Conservation (phyloP, 2,113 vertebrate species). For the Macquaria ambigua region DNA sequence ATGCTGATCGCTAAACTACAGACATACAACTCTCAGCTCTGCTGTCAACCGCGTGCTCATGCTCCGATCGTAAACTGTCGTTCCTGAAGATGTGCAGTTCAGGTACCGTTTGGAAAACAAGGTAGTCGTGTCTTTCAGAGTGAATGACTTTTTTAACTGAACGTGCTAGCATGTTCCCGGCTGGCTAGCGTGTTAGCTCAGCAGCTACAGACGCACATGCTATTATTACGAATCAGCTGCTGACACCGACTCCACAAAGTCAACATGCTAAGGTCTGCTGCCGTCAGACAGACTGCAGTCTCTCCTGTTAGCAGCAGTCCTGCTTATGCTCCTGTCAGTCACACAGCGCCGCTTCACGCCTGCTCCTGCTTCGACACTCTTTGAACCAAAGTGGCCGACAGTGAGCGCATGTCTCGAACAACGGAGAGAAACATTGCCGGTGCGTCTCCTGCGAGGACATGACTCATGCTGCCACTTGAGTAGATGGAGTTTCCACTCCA, state of each 20-base stretch:
- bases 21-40: no score
- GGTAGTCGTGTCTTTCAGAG: no score
- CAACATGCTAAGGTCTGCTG: background rate
- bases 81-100: no score
- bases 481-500: constrained; percentile 38
- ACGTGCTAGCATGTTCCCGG: no score
- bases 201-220: background rate
- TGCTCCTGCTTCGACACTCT: background rate
- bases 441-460: background rate
- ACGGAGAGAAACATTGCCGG: background rate
- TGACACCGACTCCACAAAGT: background rate
- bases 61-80: no score
- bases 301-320: background rate
- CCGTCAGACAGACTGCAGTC: background rate
- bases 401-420: background rate
- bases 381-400: background rate
- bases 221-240: constrained; percentile 2
- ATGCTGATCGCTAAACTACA: no score
- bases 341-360: no score
- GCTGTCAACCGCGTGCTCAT: no score
- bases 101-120: no score
- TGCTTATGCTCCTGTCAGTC: background rate
- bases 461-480: constrained; percentile 1
- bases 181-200: no score
- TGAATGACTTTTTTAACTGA: no score